Evolutionary conservation across 2,888 invertebrate genomes (phyloP), one percentile per base, ranked within the genome.

Genomic region (Drosophila sordidapex): DNA sequence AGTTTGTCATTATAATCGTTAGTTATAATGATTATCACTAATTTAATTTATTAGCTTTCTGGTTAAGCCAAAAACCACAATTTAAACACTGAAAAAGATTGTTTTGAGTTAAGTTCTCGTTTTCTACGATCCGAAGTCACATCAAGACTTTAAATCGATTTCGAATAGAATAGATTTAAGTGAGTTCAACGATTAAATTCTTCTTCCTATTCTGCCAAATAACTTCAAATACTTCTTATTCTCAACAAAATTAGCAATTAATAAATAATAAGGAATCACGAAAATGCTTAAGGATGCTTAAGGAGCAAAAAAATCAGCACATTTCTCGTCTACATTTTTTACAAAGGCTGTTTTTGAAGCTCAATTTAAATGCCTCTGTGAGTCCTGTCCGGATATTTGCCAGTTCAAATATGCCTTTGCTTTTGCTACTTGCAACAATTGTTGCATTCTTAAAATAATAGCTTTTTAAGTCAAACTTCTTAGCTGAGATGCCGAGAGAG

Each of bases 381-480:
- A 29, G 13, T 38, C 4, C 13, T 27, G 35, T 0, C 54, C 25
- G 1, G 13, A 21, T 13, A 13, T 46, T 46, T 36, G n/a, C 15
- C 21, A 4, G 7, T n/a, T n/a, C 0, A 18, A 38, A 15, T 11
- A 27, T 38, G 25, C 6, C 13, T 27, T 54, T 54, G 36, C 54
- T 13, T 27, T 38, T 27, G 13, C 36, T 27, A 7, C 27, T 27
- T n/a, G 13, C 54, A 27, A 13, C 36, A 54, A 4, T 38, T 56
- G 56, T 27, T 56, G 38, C 56, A 56, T 56, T 38, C 38, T 29
- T 38, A n/a, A 38, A 36, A 36, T 27, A 8, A 13, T 27, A 54
- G 18, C 36, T 36, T 53, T 13, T 27, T 27, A 54, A 27, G 38
- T n/a, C 38, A 27, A 56, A 38, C 18, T 27, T n/a, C 27, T 38